Evolutionary conservation across 1,140 invertebrate genomes (phyloP).

Genomic region (Lepidurus apus): DNA sequence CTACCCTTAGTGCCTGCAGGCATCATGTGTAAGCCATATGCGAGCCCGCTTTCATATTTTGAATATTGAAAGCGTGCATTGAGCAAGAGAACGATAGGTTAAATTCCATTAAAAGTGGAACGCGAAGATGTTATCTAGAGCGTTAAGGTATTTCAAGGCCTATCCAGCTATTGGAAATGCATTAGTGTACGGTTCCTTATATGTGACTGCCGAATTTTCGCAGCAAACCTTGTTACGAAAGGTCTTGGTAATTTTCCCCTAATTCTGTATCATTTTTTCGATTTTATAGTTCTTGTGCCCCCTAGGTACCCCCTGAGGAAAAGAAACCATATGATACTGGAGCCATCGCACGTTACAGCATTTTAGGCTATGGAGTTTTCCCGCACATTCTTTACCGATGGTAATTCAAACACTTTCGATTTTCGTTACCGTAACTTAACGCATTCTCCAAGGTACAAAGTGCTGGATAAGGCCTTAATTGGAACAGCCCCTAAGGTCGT

Average conservation of each 20-base stretch:
- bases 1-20: neutral
- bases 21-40: neutral
- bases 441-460: slow-evolving; percentile 64
- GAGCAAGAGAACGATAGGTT: neutral
- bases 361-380: slow-evolving; percentile 56
- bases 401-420: slow-evolving; percentile 45
- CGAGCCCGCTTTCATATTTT: neutral
- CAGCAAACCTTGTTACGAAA: slow-evolving; percentile 66
- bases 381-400: slow-evolving; percentile 57
- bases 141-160: slow-evolving; percentile 43
- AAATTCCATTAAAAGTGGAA: neutral
- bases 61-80: neutral
- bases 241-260: slow-evolving; percentile 49
- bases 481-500: slow-evolving; percentile 59
- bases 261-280: neutral
- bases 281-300: neutral
- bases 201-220: slow-evolving; percentile 67
- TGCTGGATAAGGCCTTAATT: slow-evolving; percentile 61
- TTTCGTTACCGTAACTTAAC: slow-evolving; percentile 15
- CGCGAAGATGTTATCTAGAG: neutral
- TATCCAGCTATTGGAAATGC: slow-evolving; percentile 64
- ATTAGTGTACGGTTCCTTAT: slow-evolving; percentile 67
- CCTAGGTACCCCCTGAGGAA: slow-evolving; percentile 44
- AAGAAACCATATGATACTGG: slow-evolving; percentile 50
- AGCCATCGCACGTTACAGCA: slow-evolving; percentile 52